A percentile compares a stretch with the other conserved stretches of the same genome.
phyloP scores from a whole-genome alignment of 2,113 vertebrate species.

The Leptodactylus fuscus region DNA sequence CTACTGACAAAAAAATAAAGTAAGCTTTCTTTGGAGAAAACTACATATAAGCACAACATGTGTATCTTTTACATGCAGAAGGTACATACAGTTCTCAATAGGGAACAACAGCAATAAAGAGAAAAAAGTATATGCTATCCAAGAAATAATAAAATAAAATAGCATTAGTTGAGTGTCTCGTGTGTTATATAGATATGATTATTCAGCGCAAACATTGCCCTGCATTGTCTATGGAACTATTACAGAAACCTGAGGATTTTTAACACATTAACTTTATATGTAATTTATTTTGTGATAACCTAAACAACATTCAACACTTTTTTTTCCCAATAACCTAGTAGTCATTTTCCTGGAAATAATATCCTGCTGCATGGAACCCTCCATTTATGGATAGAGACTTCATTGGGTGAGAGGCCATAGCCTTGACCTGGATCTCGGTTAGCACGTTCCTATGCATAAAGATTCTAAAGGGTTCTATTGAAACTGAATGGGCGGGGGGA shows the following conservation, averaged over 20 bases:
- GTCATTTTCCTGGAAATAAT: slow-evolving; percentile 50
- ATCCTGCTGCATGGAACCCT: slow-evolving; percentile 29
- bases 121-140: too few species aligned
- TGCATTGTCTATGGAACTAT: neutral
- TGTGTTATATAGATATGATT: too few species aligned
- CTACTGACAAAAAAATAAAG: too few species aligned
- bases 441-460: slow-evolving; percentile 53
- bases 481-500: slow-evolving; percentile 14
- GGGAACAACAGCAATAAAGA: too few species aligned
- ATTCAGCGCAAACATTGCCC: neutral
- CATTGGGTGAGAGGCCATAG: slow-evolving; percentile 34
- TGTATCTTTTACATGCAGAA: too few species aligned
- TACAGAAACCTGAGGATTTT: neutral
- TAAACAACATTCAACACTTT: neutral
- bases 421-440: slow-evolving; percentile 51
- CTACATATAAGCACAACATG: too few species aligned
- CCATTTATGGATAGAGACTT: slow-evolving; percentile 4
- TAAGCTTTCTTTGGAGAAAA: too few species aligned
- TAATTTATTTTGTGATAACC: neutral
- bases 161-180: too few species aligned
- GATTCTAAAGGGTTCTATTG: slow-evolving; percentile 51
- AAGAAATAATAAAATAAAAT: too few species aligned
- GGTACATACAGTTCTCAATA: too few species aligned
- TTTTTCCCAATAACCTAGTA: neutral
- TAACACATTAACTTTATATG: neutral